phyloP scores from a whole-genome alignment of 1,140 invertebrate species.

The Cydia strobilella region DNA sequence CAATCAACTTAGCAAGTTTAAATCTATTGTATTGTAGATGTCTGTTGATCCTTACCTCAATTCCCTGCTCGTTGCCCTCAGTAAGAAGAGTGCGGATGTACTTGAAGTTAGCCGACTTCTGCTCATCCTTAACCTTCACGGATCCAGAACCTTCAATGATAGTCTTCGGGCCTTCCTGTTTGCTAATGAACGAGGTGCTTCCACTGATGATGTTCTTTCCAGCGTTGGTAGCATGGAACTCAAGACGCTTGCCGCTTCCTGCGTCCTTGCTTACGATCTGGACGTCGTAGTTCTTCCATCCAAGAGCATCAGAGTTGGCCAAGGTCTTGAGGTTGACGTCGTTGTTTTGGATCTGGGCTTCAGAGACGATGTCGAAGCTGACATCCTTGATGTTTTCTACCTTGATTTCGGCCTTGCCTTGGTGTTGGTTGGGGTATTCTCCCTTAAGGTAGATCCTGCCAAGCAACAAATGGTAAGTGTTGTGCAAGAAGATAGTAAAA shows the following conservation, averaged over 20 bases:
- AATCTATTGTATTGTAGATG: not conserved
- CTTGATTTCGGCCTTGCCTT: constrained; percentile 80
- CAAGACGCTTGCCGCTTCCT: constrained; percentile 82
- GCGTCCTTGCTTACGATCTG: constrained; percentile 83
- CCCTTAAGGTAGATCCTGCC: constrained; percentile 79
- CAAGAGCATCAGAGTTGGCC: constrained; percentile 84
- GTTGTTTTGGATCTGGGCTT: constrained; percentile 83
- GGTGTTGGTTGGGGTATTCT: constrained; percentile 78
- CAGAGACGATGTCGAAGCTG: constrained; percentile 76
- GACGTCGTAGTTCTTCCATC: constrained; percentile 83
- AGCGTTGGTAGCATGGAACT: constrained; percentile 82
- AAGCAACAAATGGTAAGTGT: constrained; percentile 30
- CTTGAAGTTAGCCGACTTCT: constrained; percentile 86
- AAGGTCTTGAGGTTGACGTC: constrained; percentile 83
- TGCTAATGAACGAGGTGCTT: constrained; percentile 84
- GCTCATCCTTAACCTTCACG: constrained; percentile 83
- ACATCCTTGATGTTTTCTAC: constrained; percentile 79
- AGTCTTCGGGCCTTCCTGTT: constrained; percentile 85
- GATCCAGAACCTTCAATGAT: constrained; percentile 86
- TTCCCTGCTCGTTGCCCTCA: constrained; percentile 82
- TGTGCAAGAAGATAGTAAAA: not conserved
- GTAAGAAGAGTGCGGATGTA: constrained; percentile 83
- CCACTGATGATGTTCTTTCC: constrained; percentile 85
- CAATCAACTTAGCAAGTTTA: not conserved
- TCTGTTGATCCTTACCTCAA: constrained; percentile 69